Base-by-base conservation (phyloP, 2,797 vertebrate genomes). In the Clarias fuscus region DNA sequence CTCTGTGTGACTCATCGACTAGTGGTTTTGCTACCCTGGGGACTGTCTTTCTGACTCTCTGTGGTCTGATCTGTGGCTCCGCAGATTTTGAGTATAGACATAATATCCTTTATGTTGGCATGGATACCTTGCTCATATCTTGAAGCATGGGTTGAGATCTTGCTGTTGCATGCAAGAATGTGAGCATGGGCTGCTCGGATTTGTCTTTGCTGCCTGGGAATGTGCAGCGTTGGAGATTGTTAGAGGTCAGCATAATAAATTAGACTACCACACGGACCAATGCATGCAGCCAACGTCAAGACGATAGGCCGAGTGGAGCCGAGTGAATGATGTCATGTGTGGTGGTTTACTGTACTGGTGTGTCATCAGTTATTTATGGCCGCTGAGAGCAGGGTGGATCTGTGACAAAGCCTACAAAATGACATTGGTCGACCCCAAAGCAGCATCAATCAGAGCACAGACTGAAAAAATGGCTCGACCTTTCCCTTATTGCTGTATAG, bases 181-280 rank as follows among this genome's bases (percentile, higher is more conserved):
- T 37, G 30, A 61, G 37, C 15, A 43, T 40, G 37, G 67, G 78
- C 2, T 56, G 22, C 59, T 72, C 3, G 17, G 65, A 18, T 80
- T 72, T 76, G 71, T 22, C 40, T 22, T 56, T 67, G 61, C 72
- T 53, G 30, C 59, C 20, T 0, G 10, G 40, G 83, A 84, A 84
- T 84, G 59, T 61, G 22, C 7, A 11, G 72, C 40, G 61, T 76
- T 48, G 72, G 59, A 53, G 71, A 61, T 65, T 22, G 59, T 58
- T 76, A 65, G 83, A 75, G 83, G 83, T 84, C 83, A 76, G 27
- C 18, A 65, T 76, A 61, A 11, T 84, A 84, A 84, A 84, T 84
- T 30, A 84, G 61, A 7, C 72, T 61, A 76, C 72, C 72, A 33
- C 71, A 33, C 59, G 30, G 27, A 65, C 8, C 71, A 75, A 84